phyloP scores from a whole-genome alignment of 2,888 invertebrate genomes.

The Desoria tigrina region DNA sequence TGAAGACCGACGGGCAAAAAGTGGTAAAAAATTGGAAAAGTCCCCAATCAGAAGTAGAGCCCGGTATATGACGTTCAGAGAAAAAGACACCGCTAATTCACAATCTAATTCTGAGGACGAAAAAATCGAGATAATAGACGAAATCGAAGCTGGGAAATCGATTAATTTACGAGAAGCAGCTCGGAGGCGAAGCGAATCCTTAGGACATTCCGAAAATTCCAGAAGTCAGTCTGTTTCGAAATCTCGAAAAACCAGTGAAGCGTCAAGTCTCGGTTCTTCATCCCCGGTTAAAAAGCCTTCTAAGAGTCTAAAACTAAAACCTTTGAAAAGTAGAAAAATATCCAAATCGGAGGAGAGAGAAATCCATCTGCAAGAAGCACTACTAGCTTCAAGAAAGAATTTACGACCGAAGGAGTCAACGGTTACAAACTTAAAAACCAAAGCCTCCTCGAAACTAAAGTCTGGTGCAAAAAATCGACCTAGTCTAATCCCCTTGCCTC shows the following conservation, averaged over 20 bases:
- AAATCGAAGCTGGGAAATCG: constrained; percentile 44
- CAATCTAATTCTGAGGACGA: constrained; percentile 4
- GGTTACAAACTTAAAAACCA: background rate
- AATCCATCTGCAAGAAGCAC: constrained; percentile 45
- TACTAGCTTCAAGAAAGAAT: constrained; percentile 25
- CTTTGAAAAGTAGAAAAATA: constrained; percentile 19
- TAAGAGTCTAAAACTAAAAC: constrained; percentile 6
- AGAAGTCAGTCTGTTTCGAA: constrained; percentile 27
- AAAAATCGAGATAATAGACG: constrained; percentile 24
- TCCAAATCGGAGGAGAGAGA: constrained; percentile 48
- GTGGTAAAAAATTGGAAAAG: background rate
- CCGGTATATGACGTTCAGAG: background rate
- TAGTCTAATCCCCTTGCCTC: background rate
- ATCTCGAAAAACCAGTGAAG: constrained; percentile 11
- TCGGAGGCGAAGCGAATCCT: constrained; percentile 26
- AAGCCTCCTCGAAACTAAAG: background rate
- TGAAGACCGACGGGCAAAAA: too few relatives aligned
- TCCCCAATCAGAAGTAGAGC: background rate
- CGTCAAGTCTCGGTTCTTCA: background rate
- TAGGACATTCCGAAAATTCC: constrained; percentile 25
- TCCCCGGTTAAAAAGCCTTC: background rate
- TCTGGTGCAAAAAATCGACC: background rate
- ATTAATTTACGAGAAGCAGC: constrained; percentile 48
- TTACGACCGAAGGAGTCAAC: constrained; percentile 1
- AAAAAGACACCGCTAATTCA: too few relatives aligned